phyloP scores from a whole-genome alignment of 2,113 vertebrate genomes.

The Phyllostomus hastatus region DNA sequence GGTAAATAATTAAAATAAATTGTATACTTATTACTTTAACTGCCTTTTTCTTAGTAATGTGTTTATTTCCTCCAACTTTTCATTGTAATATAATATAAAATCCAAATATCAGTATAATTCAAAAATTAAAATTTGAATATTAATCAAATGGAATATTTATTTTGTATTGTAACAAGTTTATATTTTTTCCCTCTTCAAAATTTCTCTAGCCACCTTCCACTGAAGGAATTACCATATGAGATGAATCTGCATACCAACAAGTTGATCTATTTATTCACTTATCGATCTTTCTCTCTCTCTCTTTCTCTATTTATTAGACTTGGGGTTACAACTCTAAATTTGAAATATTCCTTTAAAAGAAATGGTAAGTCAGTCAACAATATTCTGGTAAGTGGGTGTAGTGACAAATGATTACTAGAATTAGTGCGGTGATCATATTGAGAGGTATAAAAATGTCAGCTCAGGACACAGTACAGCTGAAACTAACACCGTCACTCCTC shows the following conservation, averaged over 20 bases:
- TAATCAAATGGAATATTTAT: neutral
- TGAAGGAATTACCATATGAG: neutral
- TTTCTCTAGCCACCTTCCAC: neutral
- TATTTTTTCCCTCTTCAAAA: neutral
- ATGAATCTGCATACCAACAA: neutral
- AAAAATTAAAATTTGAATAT: neutral
- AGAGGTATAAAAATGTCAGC: neutral
- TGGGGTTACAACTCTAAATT: neutral
- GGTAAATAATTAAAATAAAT: neutral
- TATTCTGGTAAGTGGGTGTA: neutral
- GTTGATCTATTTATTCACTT: neutral
- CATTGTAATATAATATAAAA: neutral
- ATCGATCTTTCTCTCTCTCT: neutral
- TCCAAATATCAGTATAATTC: neutral
- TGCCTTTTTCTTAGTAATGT: neutral
- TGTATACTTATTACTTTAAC: neutral
- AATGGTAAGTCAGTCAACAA: neutral
- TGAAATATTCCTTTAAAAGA: neutral
- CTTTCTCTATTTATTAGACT: neutral
- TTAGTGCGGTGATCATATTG: neutral
- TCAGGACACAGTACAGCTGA: neutral
- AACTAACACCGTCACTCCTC: neutral
- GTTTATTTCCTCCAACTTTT: neutral
- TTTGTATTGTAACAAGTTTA: neutral
- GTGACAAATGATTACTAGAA: neutral